Percentiles rank a stretch among this genome's conserved stretches.
These are phyloP conservation scores for Pterostichus niger DNA, from an alignment of 2,888 invertebrate genomes.

Conservation along the genomic window DNA sequence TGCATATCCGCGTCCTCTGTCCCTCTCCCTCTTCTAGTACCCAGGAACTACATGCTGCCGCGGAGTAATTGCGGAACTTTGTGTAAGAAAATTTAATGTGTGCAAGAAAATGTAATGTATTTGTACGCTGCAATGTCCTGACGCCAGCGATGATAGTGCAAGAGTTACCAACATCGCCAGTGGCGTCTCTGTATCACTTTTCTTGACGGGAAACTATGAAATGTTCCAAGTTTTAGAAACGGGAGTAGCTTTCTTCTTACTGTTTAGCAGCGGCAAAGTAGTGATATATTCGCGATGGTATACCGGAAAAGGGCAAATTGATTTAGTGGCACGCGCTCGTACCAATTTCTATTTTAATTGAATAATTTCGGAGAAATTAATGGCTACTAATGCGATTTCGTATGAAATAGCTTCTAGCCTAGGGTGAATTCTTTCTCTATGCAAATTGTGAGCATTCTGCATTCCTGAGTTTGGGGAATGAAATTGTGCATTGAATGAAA, in stretches of 20 bases:
- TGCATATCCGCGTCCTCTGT: slow-evolving; percentile 66
- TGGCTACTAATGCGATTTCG: slow-evolving; percentile 62
- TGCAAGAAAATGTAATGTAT: slow-evolving; percentile 54
- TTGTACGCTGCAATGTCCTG: background rate
- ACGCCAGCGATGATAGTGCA: too few relatives aligned
- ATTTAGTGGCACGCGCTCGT: slow-evolving; percentile 52
- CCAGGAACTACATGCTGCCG: slow-evolving; percentile 57
- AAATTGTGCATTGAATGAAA: slow-evolving; percentile 47
- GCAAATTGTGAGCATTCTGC: slow-evolving; percentile 50
- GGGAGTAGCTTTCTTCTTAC: too few relatives aligned
- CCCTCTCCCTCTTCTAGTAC: background rate
- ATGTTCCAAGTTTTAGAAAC: too few relatives aligned
- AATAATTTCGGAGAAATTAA: slow-evolving; percentile 62
- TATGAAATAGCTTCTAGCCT: slow-evolving; percentile 18
- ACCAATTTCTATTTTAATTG: slow-evolving; percentile 65
- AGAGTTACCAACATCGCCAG: background rate
- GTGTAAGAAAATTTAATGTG: slow-evolving; percentile 42
- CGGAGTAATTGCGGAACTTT: slow-evolving; percentile 70
- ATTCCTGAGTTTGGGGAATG: slow-evolving; percentile 52
- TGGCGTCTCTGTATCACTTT: too few relatives aligned
- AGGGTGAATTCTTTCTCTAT: slow-evolving; percentile 44
- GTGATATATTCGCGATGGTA: slow-evolving; percentile 4
- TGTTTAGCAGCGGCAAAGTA: background rate
- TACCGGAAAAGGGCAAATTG: slow-evolving; percentile 40
- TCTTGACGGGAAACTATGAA: too few relatives aligned